Percentiles rank a stretch among this genome's conserved stretches.
Conservation (phyloP, 2,797 vertebrate species). For the Margarornis squamiger region DNA sequence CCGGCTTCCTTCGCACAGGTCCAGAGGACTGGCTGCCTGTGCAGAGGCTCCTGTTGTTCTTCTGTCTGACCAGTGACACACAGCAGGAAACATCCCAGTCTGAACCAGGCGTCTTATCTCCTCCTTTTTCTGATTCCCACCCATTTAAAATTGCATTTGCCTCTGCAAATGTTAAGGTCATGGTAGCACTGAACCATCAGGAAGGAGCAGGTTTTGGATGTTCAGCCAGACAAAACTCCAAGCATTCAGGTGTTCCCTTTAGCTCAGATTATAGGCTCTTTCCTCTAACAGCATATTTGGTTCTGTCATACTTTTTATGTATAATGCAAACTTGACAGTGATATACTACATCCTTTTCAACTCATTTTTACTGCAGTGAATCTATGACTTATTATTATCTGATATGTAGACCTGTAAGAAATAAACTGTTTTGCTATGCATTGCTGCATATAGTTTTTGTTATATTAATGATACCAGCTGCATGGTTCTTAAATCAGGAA, state of each 20-base stretch:
- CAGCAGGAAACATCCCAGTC: background rate
- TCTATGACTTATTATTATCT: background rate
- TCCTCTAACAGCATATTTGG: background rate
- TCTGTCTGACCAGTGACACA: background rate
- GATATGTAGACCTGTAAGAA: background rate
- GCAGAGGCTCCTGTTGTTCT: background rate
- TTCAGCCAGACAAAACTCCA: background rate
- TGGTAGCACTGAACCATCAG: background rate
- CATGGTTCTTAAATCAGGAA: background rate
- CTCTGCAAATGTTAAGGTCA: background rate
- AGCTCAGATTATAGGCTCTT: background rate
- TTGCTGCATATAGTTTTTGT: background rate
- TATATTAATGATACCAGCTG: background rate
- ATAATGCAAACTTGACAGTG: background rate
- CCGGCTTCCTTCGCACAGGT: background rate
- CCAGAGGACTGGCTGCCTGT: background rate
- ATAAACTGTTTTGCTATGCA: background rate
- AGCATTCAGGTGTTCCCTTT: background rate
- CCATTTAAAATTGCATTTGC: background rate
- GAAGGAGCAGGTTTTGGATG: background rate
- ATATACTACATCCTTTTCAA: background rate
- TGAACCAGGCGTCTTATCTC: fast-evolving
- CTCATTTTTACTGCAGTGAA: background rate
- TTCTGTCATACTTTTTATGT: background rate
- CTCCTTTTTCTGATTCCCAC: background rate